phyloP scores from a whole-genome alignment of 2,113 vertebrate genomes.

The Cyprichromis sp. region DNA sequence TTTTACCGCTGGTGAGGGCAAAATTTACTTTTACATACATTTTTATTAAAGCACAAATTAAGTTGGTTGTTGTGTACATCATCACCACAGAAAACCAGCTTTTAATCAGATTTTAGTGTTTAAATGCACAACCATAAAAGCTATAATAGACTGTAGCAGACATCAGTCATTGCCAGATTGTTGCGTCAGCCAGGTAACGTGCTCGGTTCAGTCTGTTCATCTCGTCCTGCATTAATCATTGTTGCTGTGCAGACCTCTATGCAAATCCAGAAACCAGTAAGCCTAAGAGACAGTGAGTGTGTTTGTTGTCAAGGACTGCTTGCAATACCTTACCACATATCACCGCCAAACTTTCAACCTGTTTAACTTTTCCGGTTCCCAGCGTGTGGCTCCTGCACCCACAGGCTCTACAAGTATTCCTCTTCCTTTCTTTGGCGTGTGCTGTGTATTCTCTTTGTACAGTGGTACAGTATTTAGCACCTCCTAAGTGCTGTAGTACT shows the following conservation, averaged over 20 bases:
- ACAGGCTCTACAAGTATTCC: not conserved
- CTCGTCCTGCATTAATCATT: not conserved
- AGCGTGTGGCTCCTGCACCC: not conserved
- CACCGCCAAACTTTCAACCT: not conserved
- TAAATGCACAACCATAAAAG: not conserved
- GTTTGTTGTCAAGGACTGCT: not conserved
- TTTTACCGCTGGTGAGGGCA: not conserved
- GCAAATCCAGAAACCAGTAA: not conserved
- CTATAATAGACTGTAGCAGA: not conserved
- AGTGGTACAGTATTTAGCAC: not conserved
- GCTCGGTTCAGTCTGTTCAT: not conserved
- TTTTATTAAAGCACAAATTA: not conserved
- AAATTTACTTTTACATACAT: not conserved
- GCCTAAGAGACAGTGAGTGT: not conserved
- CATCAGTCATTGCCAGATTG: not conserved
- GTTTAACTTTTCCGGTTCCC: not conserved
- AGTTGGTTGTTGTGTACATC: not conserved
- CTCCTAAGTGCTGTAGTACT: not conserved
- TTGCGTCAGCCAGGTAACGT: not conserved
- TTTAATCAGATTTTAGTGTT: not conserved
- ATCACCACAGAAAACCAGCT: not conserved
- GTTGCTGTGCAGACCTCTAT: not conserved
- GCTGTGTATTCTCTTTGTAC: not conserved
- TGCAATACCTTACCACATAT: not conserved
- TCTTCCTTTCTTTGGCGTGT: not conserved